Conservation (phyloP, 2,113 vertebrate genomes). For the Mus spicilegus region DNA sequence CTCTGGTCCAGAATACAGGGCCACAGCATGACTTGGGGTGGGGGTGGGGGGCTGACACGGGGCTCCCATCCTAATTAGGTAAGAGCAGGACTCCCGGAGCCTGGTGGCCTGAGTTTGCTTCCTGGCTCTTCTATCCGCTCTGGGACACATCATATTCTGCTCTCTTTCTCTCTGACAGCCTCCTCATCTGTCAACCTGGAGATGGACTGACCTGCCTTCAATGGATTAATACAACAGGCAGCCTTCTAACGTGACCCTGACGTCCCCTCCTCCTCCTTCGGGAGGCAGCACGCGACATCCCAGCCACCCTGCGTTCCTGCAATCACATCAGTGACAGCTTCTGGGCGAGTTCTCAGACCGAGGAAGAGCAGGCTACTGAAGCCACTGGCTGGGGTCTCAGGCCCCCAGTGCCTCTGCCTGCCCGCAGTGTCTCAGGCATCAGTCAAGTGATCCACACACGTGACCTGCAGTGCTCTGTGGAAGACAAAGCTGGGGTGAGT, state of each 20-base stretch:
- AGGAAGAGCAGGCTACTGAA: neutral
- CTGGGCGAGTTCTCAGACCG: neutral
- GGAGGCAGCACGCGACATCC: neutral
- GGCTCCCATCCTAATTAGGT: neutral
- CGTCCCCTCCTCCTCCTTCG: neutral
- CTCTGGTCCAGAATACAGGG: no score
- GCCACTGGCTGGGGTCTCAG: neutral
- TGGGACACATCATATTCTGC: neutral
- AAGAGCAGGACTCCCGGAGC: neutral
- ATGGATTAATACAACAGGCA: no score
- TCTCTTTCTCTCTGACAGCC: neutral
- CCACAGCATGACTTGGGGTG: rapidly evolving
- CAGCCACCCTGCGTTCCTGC: rapidly evolving
- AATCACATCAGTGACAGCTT: neutral
- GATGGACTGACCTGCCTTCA: no score
- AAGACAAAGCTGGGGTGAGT: rapidly evolving
- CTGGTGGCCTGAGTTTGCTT: neutral
- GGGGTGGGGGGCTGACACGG: no score
- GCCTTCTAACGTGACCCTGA: neutral
- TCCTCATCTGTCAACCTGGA: neutral
- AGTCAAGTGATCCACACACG: rapidly evolving
- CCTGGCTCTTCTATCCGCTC: neutral
- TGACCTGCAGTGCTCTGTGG: neutral
- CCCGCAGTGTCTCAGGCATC: rapidly evolving
- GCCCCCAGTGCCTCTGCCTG: neutral